These are phyloP conservation scores for Drymonia ruficornis DNA, from an alignment of 2,888 invertebrate genomes.

Conservation along the genomic window DNA sequence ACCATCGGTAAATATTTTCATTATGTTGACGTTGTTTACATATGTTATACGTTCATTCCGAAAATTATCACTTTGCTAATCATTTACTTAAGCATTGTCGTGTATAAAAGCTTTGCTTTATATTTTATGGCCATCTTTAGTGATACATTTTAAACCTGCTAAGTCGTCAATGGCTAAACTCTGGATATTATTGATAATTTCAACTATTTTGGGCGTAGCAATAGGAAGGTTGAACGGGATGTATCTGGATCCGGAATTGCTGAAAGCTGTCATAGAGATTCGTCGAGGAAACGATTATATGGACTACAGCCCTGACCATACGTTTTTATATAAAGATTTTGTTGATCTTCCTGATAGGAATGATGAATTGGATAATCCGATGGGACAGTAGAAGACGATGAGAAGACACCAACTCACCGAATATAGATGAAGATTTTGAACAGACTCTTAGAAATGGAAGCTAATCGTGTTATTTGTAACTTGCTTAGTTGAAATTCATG, in stretches of 20 bases:
- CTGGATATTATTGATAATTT: slow-evolving; percentile 43
- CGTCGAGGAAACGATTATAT: slow-evolving; percentile 62
- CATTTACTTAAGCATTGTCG: slow-evolving; percentile 10
- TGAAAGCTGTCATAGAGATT: slow-evolving; percentile 55
- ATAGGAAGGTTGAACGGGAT: slow-evolving; percentile 52
- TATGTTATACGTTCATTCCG: neutral
- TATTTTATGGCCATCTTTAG: slow-evolving; percentile 24
- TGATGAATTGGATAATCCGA: neutral
- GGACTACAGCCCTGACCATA: slow-evolving; percentile 59
- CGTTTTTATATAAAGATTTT: slow-evolving; percentile 26
- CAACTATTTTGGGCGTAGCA: slow-evolving; percentile 40
- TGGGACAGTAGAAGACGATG: neutral
- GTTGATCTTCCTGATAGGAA: slow-evolving; percentile 23
- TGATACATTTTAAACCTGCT: slow-evolving; percentile 1
- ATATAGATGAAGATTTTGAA: neutral
- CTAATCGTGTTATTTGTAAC: no score
- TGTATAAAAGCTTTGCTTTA: slow-evolving; percentile 37
- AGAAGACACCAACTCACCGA: neutral
- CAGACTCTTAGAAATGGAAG: no score
- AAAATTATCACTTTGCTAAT: slow-evolving; percentile 27
- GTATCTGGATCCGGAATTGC: slow-evolving; percentile 58
- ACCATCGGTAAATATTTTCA: slow-evolving; percentile 23
- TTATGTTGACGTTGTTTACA: neutral
- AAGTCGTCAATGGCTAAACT: slow-evolving; percentile 55
- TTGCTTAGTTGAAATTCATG: no score